Base-by-base conservation (phyloP, 2,888 invertebrate genomes). In the Cheilosia impressa region DNA sequence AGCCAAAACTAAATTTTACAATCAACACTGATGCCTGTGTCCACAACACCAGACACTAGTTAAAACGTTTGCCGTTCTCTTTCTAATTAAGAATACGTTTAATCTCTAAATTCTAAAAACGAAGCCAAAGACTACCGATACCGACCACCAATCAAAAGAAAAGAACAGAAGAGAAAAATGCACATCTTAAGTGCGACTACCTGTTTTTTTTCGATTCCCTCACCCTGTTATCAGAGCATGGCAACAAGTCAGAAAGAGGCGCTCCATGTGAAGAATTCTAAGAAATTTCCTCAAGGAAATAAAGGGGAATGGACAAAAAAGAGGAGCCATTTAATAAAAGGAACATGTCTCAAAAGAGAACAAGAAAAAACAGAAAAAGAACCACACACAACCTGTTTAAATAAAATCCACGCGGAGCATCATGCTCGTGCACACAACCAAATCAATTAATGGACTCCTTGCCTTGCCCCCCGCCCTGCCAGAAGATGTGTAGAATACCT, bases 181-280 rank as follows among this genome's bases (percentile, higher is more conserved):
- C 60, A 53, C 71, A 68, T 83, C 68, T 68, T 68, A 68, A 83
- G 55, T 78, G 78, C 66, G 68, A 79, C 83, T 84, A 84, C 83
- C 83, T 84, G 83, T 84, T 84, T 73, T 73, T 27, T 52, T 63
- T 53, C 60, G 55, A 50, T 77, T 66, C 60, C 60, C 55, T 82
- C 66, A 55, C 60, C 77, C 68, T 58, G 68, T 50, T 68, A 68
- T 60, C 60, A 52, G 71, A 82, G 60, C 77, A 65, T 45, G 68
- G 57, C 41, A 19, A 45, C 13, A 38, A 60, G 60, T 47, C 24
- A 17, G 47, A 17, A 15, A 45, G 10, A 69, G 80, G 80, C 80
- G 80, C 80, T 71, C 69, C 53, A 71, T 65, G 66, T 66, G 41
- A 55, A 69, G 34, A 71, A 66, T 84, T 80, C 80, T 76, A 24